phyloP scores from a whole-genome alignment of 1,140 invertebrate species.

The Teleopsis dalmanni region DNA sequence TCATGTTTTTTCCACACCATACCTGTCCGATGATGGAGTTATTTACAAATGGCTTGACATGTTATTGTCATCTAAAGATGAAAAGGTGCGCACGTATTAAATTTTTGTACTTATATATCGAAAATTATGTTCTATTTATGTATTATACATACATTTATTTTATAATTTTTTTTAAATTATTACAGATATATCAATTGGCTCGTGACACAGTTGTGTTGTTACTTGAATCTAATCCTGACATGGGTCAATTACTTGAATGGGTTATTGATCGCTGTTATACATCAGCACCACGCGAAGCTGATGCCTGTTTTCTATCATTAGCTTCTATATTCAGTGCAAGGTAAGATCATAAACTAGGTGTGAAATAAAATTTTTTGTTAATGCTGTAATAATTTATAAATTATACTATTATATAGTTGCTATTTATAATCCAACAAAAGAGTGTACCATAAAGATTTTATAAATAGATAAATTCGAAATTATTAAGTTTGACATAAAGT shows the following conservation, averaged over 20 bases:
- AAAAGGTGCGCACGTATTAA: conserved; percentile 57
- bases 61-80: conserved; percentile 78
- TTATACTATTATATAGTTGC: too few relatives aligned
- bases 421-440: too few relatives aligned
- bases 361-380: too few relatives aligned
- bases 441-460: too few relatives aligned
- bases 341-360: too few relatives aligned
- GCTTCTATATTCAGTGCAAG: conserved; percentile 93
- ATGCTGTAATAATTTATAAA: too few relatives aligned
- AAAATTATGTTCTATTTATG: not conserved
- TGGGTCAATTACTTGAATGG: conserved; percentile 90
- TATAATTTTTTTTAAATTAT: conserved; percentile 16
- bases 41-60: conserved; percentile 91
- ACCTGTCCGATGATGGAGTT: conserved; percentile 80
- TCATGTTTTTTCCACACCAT: conserved; percentile 79
- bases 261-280: conserved; percentile 96
- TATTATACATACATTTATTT: not conserved
- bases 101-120: not conserved
- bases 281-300: conserved; percentile 77
- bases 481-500: too few relatives aligned
- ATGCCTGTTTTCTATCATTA: conserved; percentile 90
- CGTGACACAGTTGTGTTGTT: conserved; percentile 90
- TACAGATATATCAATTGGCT: conserved; percentile 78
- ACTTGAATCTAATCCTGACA: conserved; percentile 93
- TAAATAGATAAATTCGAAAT: too few relatives aligned